Evolutionary conservation across 1,140 invertebrate genomes (phyloP), one percentile per base, ranked within the genome.

Genomic region (Cydia splendana): DNA sequence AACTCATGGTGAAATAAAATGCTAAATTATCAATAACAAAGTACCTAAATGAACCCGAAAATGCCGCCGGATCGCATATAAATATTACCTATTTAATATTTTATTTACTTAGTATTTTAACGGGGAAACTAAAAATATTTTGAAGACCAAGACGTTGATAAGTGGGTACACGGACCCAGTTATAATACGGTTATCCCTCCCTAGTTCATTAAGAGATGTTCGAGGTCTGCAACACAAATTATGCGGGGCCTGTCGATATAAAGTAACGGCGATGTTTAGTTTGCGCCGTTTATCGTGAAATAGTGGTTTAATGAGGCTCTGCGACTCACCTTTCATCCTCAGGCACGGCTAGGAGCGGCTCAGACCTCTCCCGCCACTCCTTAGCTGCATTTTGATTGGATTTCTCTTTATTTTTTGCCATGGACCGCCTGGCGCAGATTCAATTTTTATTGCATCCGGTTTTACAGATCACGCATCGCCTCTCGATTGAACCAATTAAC

Each of bases 321-420:
- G 75, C 77, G 78, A 45, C 88, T 92, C 88, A 93, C 91, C 90
- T 91, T 89, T 91, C 89, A 91, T 90, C 87, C 77, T 91, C 90
- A 91, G 88, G 88, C 84, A 91, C 88, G 7, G 87, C 81, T 73
- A 90, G 81, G 73, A 91, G 82, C 75, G 86, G 87, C 78, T 92
- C 91, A 18, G 85, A 86, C 78, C 85, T 85, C 82, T 91, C 88
- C 76, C 88, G 82, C 83, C 89, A 86, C 78, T 91, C 88, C 76
- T 86, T 90, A 51, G 75, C 79, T 76, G 81, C 75, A 77, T 81
- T 88, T 80, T 85, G 87, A 87, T 88, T 92, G 75, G 83, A 85
- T 89, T 88, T 91, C 74, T 91, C 88, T 84, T 88, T 92, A 87
- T 87, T 92, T 87, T 90, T 91, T 79, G 82, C 79, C 84, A 88